Evolutionary conservation across 2,113 vertebrate species (phyloP), one percentile per base, ranked within the genome.

Genomic region (Blennius ocellaris): DNA sequence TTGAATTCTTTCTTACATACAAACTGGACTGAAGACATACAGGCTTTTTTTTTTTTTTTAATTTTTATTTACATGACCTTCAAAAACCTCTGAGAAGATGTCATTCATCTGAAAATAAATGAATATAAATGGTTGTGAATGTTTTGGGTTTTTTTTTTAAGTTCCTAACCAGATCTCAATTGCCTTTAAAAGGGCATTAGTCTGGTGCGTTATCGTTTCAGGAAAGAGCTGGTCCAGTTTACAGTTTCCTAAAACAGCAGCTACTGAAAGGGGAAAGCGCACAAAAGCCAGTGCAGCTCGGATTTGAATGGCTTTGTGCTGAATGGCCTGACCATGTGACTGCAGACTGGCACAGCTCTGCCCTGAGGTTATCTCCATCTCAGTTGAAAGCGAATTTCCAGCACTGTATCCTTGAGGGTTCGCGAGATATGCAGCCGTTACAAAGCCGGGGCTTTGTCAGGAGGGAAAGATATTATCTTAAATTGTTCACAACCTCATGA

Each of bases 201-300:
- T 15, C 62, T 69, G 67, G 72, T 44, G 64, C 5, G 2, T 75
- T 80, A 64, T 74, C 86, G 82, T 86, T 87, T 80, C 64, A 66
- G 68, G 73, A 51, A 81, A 87, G 75, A 44, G 37, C 55, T 61
- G 70, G 54, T 17, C 58, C 49, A 81, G 86, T 86, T 88, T 78
- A 83, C 59, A 76, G 54, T 84, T 85, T 83, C 82, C 69, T 69
- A 67, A 90, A 90, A 92, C 56, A 88, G 85, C 65, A 61, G 77
- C 65, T 69, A 69, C 51, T 77, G 67, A 84, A 87, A 79, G 67
- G 38, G 62, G 69, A 60, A 82, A 65, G 60, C 56, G 67, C 48
- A 89, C 73, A 89, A 82, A 87, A 73, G 64, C 64, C 66, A 77
- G 8, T 5, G 6, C 21, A 80, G 69, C 54, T 21, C 51, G 47